Evolutionary conservation across 2,113 vertebrate species (phyloP).

Genomic region (Sigmodon hispidus): DNA sequence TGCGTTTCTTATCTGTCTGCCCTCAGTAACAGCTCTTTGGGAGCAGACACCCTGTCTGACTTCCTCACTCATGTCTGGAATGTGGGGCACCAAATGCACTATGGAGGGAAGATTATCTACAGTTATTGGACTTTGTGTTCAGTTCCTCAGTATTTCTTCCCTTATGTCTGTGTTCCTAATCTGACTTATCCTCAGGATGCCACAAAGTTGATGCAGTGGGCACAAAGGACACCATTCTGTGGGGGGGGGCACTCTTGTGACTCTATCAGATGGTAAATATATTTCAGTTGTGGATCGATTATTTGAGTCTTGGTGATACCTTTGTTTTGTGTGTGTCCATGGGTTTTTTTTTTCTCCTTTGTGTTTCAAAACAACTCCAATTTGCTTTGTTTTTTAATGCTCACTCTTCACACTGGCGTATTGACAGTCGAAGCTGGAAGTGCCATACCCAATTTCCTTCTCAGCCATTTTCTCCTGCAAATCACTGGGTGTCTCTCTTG

Average conservation of each 20-base stretch:
- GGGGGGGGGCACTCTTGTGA: background rate
- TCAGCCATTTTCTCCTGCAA: constrained; percentile 65
- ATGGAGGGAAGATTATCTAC: constrained; percentile 10
- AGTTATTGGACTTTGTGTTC: constrained; percentile 3
- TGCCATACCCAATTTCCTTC: constrained; percentile 54
- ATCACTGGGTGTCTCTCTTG: constrained; percentile 61
- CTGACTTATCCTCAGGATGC: background rate
- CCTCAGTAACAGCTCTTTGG: background rate
- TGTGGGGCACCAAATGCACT: background rate
- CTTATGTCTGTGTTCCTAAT: constrained; percentile 29
- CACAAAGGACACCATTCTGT: background rate
- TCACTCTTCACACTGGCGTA: constrained; percentile 61
- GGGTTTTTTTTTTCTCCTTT: constrained; percentile 13
- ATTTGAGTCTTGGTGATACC: constrained; percentile 25
- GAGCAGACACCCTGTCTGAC: background rate
- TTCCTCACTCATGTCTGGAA: background rate
- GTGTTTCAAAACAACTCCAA: constrained; percentile 54
- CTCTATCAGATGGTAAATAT: background rate
- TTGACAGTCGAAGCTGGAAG: constrained; percentile 54
- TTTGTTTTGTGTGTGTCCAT: background rate
- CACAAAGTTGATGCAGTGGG: background rate
- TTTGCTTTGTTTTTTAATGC: constrained; percentile 58
- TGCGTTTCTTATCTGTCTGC: background rate
- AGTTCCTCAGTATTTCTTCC: background rate
- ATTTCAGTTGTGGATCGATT: constrained; percentile 45